phyloP scores from a whole-genome alignment of 2,797 vertebrate genomes.

The Enteromius fasciolatus region DNA sequence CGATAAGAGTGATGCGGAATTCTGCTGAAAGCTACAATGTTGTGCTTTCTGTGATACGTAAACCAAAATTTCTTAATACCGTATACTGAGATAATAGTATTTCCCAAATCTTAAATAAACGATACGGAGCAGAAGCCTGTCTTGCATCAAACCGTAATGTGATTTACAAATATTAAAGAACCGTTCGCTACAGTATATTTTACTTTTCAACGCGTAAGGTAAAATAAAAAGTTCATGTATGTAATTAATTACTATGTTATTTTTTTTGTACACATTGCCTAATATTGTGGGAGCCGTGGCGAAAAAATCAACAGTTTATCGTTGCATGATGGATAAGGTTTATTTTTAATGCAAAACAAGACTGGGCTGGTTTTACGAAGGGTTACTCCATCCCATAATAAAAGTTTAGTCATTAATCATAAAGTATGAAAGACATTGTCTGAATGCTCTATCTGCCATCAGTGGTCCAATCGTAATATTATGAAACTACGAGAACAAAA shows the following conservation, averaged over 20 bases:
- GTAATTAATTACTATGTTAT: not conserved
- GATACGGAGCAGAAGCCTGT: not conserved
- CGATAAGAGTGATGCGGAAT: constrained; percentile 22
- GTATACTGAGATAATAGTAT: constrained; percentile 17
- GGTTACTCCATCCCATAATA: no score
- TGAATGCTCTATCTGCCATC: no score
- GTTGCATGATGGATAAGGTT: not conserved
- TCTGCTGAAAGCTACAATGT: constrained; percentile 25
- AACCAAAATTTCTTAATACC: constrained; percentile 26
- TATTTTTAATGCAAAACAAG: not conserved
- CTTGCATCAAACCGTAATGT: not conserved
- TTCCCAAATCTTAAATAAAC: constrained; percentile 35
- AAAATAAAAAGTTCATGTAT: not conserved
- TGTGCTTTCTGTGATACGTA: constrained; percentile 17
- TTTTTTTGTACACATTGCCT: not conserved
- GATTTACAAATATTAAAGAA: constrained; percentile 8
- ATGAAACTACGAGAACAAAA: no score
- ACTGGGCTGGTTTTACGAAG: not conserved
- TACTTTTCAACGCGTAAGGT: not conserved
- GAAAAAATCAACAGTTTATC: not conserved
- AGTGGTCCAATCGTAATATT: no score
- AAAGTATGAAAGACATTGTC: no score
- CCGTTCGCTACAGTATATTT: not conserved
- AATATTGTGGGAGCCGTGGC: not conserved
- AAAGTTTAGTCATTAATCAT: no score